Percentiles rank a stretch among this genome's conserved stretches.
Conservation (phyloP, 2,113 vertebrate species). For the Perca fluviatilis region DNA sequence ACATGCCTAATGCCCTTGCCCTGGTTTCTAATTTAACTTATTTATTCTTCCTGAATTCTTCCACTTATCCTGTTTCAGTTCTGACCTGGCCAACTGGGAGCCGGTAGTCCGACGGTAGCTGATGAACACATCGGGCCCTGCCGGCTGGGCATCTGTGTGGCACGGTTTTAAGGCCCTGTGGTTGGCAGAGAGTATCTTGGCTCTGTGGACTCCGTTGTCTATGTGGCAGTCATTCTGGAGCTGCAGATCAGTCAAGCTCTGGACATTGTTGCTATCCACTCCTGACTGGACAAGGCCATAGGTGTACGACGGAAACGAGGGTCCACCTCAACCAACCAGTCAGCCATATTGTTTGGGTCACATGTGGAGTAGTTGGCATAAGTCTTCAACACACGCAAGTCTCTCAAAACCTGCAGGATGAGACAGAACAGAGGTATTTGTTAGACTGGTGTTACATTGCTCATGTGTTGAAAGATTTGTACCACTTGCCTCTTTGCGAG, state of each 20-base stretch:
- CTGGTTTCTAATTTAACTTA: background rate
- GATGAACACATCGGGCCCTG: conserved; percentile 95
- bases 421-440: background rate
- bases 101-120: conserved; percentile 95
- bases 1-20: too few relatives aligned
- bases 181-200: conserved; percentile 88
- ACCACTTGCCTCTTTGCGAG: conserved; percentile 89
- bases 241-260: conserved; percentile 92
- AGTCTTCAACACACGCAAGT: conserved; percentile 94
- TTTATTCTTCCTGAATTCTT: background rate
- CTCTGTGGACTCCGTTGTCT: conserved; percentile 89
- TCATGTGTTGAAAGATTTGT: background rate
- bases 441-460: background rate
- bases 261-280: conserved; percentile 89
- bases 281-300: conserved; percentile 93
- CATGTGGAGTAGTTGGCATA: conserved; percentile 96
- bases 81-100: conserved; percentile 97
- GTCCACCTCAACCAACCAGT: conserved; percentile 93
- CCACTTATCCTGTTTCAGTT: background rate
- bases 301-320: conserved; percentile 95
- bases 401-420: conserved; percentile 90
- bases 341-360: conserved; percentile 95
- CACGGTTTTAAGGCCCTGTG: conserved; percentile 83
- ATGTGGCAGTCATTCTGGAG: conserved; percentile 91
- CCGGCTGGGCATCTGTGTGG: conserved; percentile 79